These are phyloP conservation scores for Oncorhynchus nerka DNA, from an alignment of 2,113 vertebrate genomes.

Conservation along the genomic window DNA sequence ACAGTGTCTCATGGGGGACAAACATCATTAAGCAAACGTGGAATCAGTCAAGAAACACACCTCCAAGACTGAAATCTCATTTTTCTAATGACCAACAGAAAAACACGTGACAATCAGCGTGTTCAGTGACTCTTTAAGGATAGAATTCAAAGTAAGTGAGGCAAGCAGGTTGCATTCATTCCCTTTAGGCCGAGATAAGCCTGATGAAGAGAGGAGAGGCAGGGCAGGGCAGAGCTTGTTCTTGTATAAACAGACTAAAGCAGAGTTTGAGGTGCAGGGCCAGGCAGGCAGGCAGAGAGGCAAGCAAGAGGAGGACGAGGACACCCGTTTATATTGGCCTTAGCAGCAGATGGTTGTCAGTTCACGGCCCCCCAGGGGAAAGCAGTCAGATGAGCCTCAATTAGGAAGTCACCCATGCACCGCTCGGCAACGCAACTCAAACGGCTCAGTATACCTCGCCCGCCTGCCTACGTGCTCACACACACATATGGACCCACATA, in stretches of 20 bases:
- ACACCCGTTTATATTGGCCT: conserved; percentile 66
- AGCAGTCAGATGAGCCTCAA: conserved; percentile 66
- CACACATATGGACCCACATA: not conserved
- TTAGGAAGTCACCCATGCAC: conserved; percentile 62
- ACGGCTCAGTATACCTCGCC: too few relatives aligned
- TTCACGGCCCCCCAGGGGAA: conserved; percentile 51
- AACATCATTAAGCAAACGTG: too few relatives aligned
- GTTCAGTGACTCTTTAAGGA: too few relatives aligned
- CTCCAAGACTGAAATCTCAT: too few relatives aligned
- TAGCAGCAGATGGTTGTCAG: conserved; percentile 68
- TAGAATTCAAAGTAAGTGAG: too few relatives aligned
- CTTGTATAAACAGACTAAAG: not conserved
- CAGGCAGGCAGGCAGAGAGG: too few relatives aligned
- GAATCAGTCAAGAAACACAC: too few relatives aligned
- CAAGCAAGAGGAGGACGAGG: conserved; percentile 20
- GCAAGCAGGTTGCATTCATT: not conserved
- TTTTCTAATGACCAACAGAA: too few relatives aligned
- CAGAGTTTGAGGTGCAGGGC: not conserved
- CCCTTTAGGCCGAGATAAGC: not conserved
- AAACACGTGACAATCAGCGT: too few relatives aligned
- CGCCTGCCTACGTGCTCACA: not conserved
- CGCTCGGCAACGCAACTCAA: conserved; percentile 33
- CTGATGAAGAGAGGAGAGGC: not conserved
- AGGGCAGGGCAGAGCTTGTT: not conserved
- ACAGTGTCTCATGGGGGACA: too few relatives aligned